Conservation (phyloP, 1,140 invertebrate species). For the Anastrepha obliqua region DNA sequence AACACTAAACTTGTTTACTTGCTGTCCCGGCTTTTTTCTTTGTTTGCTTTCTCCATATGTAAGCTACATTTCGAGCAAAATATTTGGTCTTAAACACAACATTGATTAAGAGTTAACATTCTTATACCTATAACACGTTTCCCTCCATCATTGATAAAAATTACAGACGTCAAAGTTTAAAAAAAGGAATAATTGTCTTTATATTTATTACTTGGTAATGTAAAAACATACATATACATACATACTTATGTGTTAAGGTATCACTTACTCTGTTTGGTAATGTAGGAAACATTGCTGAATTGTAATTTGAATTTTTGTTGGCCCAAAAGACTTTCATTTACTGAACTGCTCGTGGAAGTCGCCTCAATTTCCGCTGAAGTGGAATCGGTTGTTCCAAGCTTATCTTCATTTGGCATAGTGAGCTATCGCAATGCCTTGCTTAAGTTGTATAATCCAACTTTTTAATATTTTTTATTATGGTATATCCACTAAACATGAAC, state of each 20-base stretch:
- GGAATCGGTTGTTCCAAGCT: neutral
- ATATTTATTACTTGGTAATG: too few relatives aligned
- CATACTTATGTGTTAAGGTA: neutral
- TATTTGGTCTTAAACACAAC: too few relatives aligned
- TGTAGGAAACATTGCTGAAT: constrained; percentile 66
- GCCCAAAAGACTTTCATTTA: neutral
- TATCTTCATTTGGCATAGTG: constrained; percentile 12
- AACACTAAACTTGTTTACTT: too few relatives aligned
- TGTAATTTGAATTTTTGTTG: constrained; percentile 59
- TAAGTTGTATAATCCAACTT: neutral
- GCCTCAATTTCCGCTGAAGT: neutral
- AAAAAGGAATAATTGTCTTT: too few relatives aligned
- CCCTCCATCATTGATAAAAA: too few relatives aligned
- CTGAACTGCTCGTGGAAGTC: neutral
- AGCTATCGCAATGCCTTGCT: too few relatives aligned
- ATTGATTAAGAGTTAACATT: too few relatives aligned
- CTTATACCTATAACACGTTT: too few relatives aligned
- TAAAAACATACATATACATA: neutral
- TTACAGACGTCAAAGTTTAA: too few relatives aligned
- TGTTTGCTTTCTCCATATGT: too few relatives aligned
- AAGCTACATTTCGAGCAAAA: too few relatives aligned
- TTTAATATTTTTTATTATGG: neutral
- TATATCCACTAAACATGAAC: neutral
- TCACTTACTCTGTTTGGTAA: constrained; percentile 59
- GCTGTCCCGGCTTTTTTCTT: too few relatives aligned